A percentile compares a stretch with the other conserved stretches of the same genome.
phyloP scores from a whole-genome alignment of 2,797 vertebrate genomes.

The Tenualosa ilisha region DNA sequence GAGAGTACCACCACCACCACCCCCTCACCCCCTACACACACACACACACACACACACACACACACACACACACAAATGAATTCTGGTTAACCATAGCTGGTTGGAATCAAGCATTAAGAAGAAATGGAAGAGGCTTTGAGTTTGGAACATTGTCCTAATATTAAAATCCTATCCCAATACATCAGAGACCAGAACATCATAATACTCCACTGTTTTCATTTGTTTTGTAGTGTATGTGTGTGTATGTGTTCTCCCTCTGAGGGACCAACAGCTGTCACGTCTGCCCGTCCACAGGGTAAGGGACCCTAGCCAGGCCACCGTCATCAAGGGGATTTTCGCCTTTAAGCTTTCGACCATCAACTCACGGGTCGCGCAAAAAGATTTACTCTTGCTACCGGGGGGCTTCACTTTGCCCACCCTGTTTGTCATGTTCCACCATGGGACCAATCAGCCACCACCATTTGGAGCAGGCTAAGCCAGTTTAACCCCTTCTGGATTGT shows the following conservation, averaged over 20 bases:
- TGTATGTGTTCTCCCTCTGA: not conserved
- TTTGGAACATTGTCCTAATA: not conserved
- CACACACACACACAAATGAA: constrained; percentile 17
- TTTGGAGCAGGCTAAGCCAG: constrained; percentile 42
- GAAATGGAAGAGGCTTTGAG: not conserved
- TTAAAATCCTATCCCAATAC: constrained; percentile 25
- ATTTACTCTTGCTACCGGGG: constrained; percentile 39
- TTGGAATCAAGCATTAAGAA: not conserved
- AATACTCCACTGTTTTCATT: constrained; percentile 20
- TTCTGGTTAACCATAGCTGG: not conserved
- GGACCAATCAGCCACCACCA: not conserved
- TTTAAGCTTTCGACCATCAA: constrained; percentile 35
- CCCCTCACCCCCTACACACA: not conserved
- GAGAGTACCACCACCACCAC: not conserved
- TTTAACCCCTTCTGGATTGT: constrained; percentile 47
- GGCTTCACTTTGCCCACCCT: not conserved
- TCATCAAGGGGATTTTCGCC: constrained; percentile 32
- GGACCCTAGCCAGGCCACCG: constrained; percentile 18
- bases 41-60: constrained; percentile 12
- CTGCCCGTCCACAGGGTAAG: not conserved
- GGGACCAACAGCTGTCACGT: constrained; percentile 34
- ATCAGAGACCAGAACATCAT: constrained; percentile 11
- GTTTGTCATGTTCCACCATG: not conserved
- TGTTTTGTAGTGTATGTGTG: not conserved
- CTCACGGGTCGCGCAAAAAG: constrained; percentile 14